A percentile compares a stretch with the other conserved stretches of the same genome.
phyloP scores from a whole-genome alignment of 2,888 invertebrate species.

The Dilophus febrilis region DNA sequence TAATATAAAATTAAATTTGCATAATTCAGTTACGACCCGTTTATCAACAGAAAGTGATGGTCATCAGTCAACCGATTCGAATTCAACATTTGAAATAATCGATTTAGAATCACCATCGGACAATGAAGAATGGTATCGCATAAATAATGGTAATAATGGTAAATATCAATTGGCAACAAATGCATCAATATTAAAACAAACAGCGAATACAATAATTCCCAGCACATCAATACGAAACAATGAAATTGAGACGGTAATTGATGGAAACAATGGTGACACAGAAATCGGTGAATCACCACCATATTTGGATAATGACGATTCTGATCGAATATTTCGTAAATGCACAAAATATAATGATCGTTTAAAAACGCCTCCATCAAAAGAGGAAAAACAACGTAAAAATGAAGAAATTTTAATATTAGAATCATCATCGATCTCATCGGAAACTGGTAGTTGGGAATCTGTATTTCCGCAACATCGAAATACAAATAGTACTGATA shows the following conservation, averaged over 20 bases:
- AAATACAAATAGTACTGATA: neutral
- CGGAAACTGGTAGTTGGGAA: conserved; percentile 48
- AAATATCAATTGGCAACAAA: conserved; percentile 4
- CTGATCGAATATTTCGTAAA: conserved; percentile 2
- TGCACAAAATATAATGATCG: conserved; percentile 6
- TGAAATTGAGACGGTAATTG: conserved; percentile 27
- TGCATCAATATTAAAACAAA: neutral
- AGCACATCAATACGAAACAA: conserved; percentile 13
- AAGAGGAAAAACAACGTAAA: conserved; percentile 42
- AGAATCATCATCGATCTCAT: conserved; percentile 44
- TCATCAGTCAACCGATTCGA: conserved; percentile 6
- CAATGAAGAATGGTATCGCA: neutral
- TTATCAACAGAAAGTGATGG: no score
- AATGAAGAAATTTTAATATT: conserved; percentile 42
- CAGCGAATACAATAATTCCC: neutral
- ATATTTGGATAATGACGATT: neutral
- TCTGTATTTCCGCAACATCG: conserved; percentile 34
- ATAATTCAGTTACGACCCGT: no score
- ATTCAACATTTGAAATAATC: conserved; percentile 12
- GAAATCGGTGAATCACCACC: no score
- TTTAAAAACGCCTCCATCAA: conserved; percentile 17
- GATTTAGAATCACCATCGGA: conserved; percentile 3
- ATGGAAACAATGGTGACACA: neutral
- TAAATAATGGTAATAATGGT: no score
- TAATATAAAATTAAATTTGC: no score